Base-by-base conservation (phyloP, 2,113 vertebrate genomes). In the Electrona antarctica region DNA sequence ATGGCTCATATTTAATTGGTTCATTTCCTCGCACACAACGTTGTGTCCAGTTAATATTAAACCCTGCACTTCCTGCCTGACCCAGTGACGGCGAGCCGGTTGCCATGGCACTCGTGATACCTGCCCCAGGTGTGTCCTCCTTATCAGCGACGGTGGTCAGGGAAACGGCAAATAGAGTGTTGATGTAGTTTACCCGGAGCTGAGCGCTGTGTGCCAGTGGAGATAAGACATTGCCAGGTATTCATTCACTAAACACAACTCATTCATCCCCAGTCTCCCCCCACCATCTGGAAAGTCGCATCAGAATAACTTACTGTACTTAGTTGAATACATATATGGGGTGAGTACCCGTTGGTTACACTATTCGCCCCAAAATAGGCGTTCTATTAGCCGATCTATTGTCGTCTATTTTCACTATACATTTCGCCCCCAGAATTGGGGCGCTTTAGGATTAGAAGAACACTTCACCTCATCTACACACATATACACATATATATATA, bases 41-140 rank as follows among this genome's bases (percentile, higher is more conserved):
- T 11, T 64, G 13, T 28, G 0, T 63, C 65, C 10, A 41, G 84
- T 87, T 84, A 88, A 91, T 86, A 84, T 87, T 89, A 85, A 90
- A 79, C 67, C 21, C 13, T 60, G 52, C 33, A 7, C 85, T 60
- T 73, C 71, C 77, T 76, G 68, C 72, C 8, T 9, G 4, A n/a
- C 50, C 14, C 13, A 4, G 5, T 50, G 33, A 64, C 56, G 45
- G 33, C 14, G 15, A 58, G 61, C 47, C 41, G 4, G 73, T 84
- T 70, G 74, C 80, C 28, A 74, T 69, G 76, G 78, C 7, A 69
- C 46, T 7, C 9, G 46, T 28, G 6, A 2, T 70, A 78, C 71
- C 67, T 78, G 61, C 70, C 15, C 56, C 74, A 78, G 76, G 76
- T 72, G 69, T 61, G 12, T 81, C 74, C 49, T 41, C 5, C 15